Evolutionary conservation across 2,888 invertebrate genomes (phyloP).

Genomic region (Amblyjoppa proteus): DNA sequence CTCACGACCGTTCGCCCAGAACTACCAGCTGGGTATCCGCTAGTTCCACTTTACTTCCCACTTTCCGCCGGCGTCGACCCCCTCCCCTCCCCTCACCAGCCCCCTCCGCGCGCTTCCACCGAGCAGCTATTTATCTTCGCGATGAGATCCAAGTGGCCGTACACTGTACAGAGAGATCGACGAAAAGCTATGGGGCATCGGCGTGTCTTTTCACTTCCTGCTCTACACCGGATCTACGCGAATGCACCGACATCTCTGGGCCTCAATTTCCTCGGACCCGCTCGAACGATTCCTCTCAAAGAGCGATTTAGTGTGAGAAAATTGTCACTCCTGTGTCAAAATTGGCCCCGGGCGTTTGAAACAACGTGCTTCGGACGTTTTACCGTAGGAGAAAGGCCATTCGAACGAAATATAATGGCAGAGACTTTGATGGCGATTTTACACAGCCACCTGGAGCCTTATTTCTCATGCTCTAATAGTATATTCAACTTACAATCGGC

Average conservation of each 20-base stretch:
- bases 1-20: slow-evolving; percentile 43
- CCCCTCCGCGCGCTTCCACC: neutral
- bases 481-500: neutral
- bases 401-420: slow-evolving; percentile 43
- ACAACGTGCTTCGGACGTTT: neutral
- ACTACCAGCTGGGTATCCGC: slow-evolving; percentile 31
- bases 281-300: slow-evolving; percentile 32
- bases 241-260: neutral
- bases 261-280: slow-evolving; percentile 31
- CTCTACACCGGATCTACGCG: neutral
- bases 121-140: slow-evolving; percentile 9
- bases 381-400: slow-evolving; percentile 11
- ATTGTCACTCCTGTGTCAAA: slow-evolving; percentile 48
- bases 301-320: slow-evolving; percentile 51
- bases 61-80: neutral
- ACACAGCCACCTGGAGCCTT: neutral
- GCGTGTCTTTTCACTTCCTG: slow-evolving; percentile 25
- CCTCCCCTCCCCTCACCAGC: neutral
- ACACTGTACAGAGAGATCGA: slow-evolving; percentile 9
- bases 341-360: slow-evolving; percentile 4
- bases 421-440: neutral
- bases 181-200: neutral
- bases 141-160: slow-evolving; percentile 4
- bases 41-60: slow-evolving; percentile 13
- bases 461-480: neutral